Evolutionary conservation across 1,140 invertebrate species (phyloP), one percentile per base, ranked within the genome.

Genomic region (Hylaeus anthracinus): DNA sequence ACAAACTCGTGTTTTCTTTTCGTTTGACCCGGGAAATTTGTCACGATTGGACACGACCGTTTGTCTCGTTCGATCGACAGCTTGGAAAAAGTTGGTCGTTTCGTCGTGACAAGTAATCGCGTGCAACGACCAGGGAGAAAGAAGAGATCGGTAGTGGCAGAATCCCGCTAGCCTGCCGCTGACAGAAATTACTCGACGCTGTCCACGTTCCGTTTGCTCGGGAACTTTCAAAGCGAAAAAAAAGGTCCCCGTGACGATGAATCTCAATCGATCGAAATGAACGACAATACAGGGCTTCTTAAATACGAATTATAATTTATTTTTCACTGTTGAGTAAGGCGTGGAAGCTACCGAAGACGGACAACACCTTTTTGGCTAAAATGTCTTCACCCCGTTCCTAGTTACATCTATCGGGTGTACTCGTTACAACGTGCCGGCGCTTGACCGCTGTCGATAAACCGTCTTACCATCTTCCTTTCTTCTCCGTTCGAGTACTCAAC

Each of bases 281-380:
- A 72, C 4, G 39, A 70, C 37, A 26, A 3, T 12, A 37, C 10
- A 10, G 3, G 37, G 55, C 58, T 15, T 43, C 45, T 73, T 73
- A 84, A 85, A 61, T 85, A 85, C 80, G 83, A 85, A 85, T 83
- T 86, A 64, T 60, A 77, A 43, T 86, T 81, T 87, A 72, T 87
- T 86, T 78, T 58, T 73, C 70, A 73, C 12, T 78, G 74, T 79
- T 76, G 61, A 86, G 60, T 87, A 86, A 84, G 85, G 82, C 86
- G 82, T 86, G 78, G 72, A 87, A 84, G 71, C 81, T 87, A 87
- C 67, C 78, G 81, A 86, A 87, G 82, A 86, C 80, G 84, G 76
- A 79, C 84, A 87, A 86, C 84, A 86, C 74, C 78, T 84, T 64
- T 56, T 86, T 74, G 82, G 81, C 77, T 86, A 84, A 86, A 86